Percentiles rank a stretch among this genome's conserved stretches.
These are phyloP conservation scores for Festucalex cinctus DNA, from an alignment of 2,113 vertebrate species.

Conservation along the genomic window DNA sequence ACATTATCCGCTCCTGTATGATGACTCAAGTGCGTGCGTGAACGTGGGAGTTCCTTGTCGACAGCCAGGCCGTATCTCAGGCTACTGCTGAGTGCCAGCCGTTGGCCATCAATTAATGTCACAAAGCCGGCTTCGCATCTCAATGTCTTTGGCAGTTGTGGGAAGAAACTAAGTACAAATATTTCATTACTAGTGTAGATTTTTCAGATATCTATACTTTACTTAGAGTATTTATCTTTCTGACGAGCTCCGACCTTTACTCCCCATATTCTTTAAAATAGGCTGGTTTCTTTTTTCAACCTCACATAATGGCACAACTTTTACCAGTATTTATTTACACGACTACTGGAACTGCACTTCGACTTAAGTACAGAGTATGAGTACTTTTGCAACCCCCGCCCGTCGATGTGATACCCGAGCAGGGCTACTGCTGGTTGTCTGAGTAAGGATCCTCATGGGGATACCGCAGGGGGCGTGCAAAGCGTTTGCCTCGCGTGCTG, in stretches of 20 bases:
- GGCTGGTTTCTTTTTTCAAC: too few relatives aligned
- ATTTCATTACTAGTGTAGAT: neutral
- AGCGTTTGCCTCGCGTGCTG: slow-evolving; percentile 64
- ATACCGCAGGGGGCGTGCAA: slow-evolving; percentile 57
- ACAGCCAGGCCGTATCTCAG: slow-evolving; percentile 14
- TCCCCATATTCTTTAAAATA: too few relatives aligned
- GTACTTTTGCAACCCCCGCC: slow-evolving; percentile 21
- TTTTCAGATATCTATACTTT: neutral
- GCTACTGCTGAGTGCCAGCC: slow-evolving; percentile 7
- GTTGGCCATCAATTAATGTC: slow-evolving; percentile 47
- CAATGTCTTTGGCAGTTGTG: neutral
- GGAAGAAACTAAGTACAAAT: neutral
- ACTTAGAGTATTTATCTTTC: too few relatives aligned
- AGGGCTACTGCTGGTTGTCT: slow-evolving; percentile 47
- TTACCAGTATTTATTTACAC: neutral
- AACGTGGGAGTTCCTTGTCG: neutral
- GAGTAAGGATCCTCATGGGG: slow-evolving; percentile 49
- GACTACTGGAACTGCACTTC: neutral
- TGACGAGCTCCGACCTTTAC: too few relatives aligned
- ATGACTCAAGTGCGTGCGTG: slow-evolving; percentile 14
- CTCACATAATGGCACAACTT: neutral
- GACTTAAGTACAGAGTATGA: slow-evolving; percentile 18
- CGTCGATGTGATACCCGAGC: slow-evolving; percentile 55
- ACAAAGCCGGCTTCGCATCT: neutral
- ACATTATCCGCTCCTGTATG: slow-evolving; percentile 12